Evolutionary conservation across 2,888 invertebrate species (phyloP), one percentile per base, ranked within the genome.

Genomic region (Diachrysia chrysitis): DNA sequence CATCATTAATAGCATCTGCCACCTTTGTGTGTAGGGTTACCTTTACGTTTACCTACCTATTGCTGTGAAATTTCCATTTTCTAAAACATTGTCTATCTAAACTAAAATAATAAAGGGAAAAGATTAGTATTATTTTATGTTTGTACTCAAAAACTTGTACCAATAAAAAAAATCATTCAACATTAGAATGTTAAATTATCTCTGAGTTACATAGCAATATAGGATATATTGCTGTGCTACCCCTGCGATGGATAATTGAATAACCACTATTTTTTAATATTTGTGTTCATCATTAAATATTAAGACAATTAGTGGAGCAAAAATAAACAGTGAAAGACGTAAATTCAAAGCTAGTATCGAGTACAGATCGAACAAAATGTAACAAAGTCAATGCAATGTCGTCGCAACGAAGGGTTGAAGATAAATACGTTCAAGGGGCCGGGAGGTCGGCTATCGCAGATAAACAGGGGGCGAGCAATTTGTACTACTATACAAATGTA

Each of bases 391-490:
- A 91, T 90, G 87, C 88, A 87, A 90, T 87, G 90, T 89, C 89
- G 83, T 75, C 81, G 83, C 81, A 81, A 70, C 83, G 89, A 92
- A 93, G 92, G 94, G 93, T 93, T 93, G 92, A 85, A 92, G 93
- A 93, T 92, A 94, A 93, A 93, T 90, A 92, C 90, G 87, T 83
- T 85, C 85, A 85, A 89, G 92, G 93, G 92, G 90, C 85, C 85
- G 89, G 81, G 86, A 83, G 89, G 87, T 88, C 85, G 73, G 78
- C 76, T 70, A 81, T 78, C 73, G 85, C 84, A 92, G 93, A 92
- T 93, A 94, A 93, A 95, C 93, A 95, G 90, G 89, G 92, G 93
- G 90, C 85, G 92, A 88, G 89, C 94, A 94, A 95, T 95, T 95
- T 95, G 95, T 95, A 91, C 88, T 85, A 85, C 90, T 89, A 89